These are phyloP conservation scores for Galendromus occidentalis DNA, from an alignment of 1,140 invertebrate genomes.

Conservation along the genomic window DNA sequence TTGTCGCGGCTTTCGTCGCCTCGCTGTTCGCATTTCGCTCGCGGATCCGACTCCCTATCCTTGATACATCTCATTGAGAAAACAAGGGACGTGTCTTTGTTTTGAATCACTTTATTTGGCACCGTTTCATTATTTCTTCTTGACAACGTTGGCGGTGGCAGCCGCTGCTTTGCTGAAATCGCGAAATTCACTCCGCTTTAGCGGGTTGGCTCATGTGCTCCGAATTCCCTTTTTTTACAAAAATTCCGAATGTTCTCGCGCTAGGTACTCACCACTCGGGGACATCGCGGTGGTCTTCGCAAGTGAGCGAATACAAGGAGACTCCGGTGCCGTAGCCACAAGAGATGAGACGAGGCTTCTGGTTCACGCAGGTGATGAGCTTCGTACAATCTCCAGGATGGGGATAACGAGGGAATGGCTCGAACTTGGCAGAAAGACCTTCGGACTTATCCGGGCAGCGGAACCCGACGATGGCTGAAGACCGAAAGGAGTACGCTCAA, in stretches of 20 bases:
- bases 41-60: too few relatives aligned
- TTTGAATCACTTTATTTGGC: too few relatives aligned
- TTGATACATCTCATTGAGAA: too few relatives aligned
- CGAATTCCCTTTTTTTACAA: neutral
- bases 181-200: neutral
- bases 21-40: too few relatives aligned
- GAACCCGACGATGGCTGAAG: conserved; percentile 34
- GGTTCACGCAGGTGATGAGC: conserved; percentile 68
- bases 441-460: conserved; percentile 46
- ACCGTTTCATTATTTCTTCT: neutral
- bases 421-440: conserved; percentile 56
- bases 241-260: too few relatives aligned
- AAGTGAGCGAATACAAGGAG: conserved; percentile 56
- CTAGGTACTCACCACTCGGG: conserved; percentile 47
- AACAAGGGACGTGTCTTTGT: too few relatives aligned
- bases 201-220: neutral
- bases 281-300: conserved; percentile 66
- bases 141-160: neutral
- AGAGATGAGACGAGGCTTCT: conserved; percentile 59
- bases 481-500: neutral
- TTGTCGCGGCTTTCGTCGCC: too few relatives aligned
- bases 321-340: conserved; percentile 65
- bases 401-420: conserved; percentile 67
- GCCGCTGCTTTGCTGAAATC: neutral
- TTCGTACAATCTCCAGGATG: conserved; percentile 68